Evolutionary conservation across 2,797 vertebrate species (phyloP).

Genomic region (Sebastes itinus): DNA sequence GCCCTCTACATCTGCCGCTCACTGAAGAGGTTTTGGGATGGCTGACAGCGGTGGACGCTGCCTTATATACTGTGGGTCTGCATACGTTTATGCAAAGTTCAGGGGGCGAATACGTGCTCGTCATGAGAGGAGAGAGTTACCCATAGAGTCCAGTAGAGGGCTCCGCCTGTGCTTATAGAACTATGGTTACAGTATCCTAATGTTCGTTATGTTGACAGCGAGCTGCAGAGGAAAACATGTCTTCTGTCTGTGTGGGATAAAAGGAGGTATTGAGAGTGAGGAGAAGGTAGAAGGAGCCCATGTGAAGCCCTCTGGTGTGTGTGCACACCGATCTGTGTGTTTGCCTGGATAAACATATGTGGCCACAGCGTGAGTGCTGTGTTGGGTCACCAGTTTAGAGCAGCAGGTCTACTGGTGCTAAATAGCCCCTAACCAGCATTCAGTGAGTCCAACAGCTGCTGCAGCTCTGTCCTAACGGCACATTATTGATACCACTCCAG

Average conservation of each 20-base stretch:
- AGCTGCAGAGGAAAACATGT: not conserved
- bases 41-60: too few relatives aligned
- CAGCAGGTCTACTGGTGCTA: constrained; percentile 36
- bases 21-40: too few relatives aligned
- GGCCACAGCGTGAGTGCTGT: not conserved
- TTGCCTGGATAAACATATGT: constrained; percentile 17
- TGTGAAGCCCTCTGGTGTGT: not conserved
- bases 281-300: not conserved
- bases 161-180: too few relatives aligned
- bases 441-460: constrained; percentile 37
- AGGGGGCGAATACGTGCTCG: too few relatives aligned
- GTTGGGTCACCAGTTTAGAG: constrained; percentile 37
- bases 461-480: constrained; percentile 10
- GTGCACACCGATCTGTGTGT: not conserved
- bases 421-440: constrained; percentile 19
- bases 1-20: too few relatives aligned
- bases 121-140: too few relatives aligned
- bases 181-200: too few relatives aligned
- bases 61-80: too few relatives aligned
- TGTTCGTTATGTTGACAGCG: not conserved
- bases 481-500: not conserved
- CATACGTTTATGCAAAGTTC: too few relatives aligned
- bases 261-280: not conserved
- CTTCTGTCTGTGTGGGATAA: not conserved
- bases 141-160: too few relatives aligned